Evolutionary conservation across 2,113 vertebrate species (phyloP).

Genomic region (Petromus typicus): DNA sequence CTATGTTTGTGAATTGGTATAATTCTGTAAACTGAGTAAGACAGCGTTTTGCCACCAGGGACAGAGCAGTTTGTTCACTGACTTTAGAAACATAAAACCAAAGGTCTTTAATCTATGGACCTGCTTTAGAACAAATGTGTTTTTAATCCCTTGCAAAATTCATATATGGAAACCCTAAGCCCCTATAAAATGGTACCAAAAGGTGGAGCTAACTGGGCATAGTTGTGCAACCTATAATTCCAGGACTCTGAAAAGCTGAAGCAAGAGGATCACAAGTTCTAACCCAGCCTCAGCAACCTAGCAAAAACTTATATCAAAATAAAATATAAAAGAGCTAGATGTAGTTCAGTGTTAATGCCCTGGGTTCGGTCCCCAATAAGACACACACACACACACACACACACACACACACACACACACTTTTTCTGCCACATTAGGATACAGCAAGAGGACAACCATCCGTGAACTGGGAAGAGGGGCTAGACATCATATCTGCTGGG

Average conservation of each 20-base stretch:
- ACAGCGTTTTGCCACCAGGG: not conserved
- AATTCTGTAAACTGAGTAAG: not conserved
- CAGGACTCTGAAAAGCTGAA: not conserved
- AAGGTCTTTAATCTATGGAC: not conserved
- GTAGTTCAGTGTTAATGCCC: not conserved
- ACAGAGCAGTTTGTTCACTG: not conserved
- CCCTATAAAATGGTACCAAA: not conserved
- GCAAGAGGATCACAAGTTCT: not conserved
- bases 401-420: not conserved
- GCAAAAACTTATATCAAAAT: not conserved
- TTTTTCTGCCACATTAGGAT: not conserved
- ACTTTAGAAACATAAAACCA: slow-evolving; percentile 1
- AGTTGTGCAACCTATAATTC: not conserved
- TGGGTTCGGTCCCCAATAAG: not conserved
- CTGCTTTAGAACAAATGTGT: not conserved
- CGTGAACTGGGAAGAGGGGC: not conserved
- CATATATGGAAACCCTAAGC: not conserved
- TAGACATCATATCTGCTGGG: not conserved
- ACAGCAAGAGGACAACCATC: not conserved
- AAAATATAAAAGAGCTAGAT: not conserved
- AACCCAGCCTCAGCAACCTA: not conserved
- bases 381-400: not conserved
- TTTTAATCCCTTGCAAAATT: not conserved
- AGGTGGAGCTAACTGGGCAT: not conserved
- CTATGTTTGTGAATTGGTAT: not conserved